Conservation (phyloP, 2,113 vertebrate species). For the mouse (Mus musculus) region GRCm39 chr9:79418001-79418500, state of each 20-base stretch:
- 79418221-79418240: too few relatives aligned
- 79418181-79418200: not conserved
- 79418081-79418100: not conserved
- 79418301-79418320: too few relatives aligned
- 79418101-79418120: not conserved
- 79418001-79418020: not conserved
- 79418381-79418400: not conserved
- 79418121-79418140: rapidly evolving
- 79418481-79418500: not conserved
- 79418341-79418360: not conserved
- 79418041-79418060: not conserved
- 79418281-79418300: not conserved
- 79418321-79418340: not conserved
- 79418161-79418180: not conserved
- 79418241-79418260: not conserved
- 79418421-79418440: not conserved
- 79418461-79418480: not conserved
- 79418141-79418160: not conserved
- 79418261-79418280: not conserved
- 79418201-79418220: not conserved
- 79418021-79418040: not conserved
- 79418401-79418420: not conserved
- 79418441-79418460: not conserved
- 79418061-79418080: not conserved
- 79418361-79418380: not conserved